These are phyloP conservation scores for Centruroides vittatus DNA, from an alignment of 1,140 invertebrate genomes.

Conservation along the genomic window DNA sequence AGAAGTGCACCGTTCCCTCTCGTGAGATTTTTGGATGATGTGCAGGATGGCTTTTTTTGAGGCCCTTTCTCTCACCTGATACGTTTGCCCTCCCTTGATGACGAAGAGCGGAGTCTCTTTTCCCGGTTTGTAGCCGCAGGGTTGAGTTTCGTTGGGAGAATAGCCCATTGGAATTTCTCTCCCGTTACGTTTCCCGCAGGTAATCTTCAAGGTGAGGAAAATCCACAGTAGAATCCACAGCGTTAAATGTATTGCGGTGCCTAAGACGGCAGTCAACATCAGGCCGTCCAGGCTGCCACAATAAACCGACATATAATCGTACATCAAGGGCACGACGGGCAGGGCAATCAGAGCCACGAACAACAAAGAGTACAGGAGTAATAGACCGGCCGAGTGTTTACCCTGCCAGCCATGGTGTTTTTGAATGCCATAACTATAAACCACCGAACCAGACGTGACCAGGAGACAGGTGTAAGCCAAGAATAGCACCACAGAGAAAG, in stretches of 20 bases:
- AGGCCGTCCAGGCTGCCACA: slow-evolving; percentile 52
- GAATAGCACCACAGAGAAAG: slow-evolving; percentile 40
- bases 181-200: neutral
- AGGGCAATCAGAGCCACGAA: slow-evolving; percentile 55
- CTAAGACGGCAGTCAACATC: slow-evolving; percentile 46
- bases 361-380: slow-evolving; percentile 59
- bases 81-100: slow-evolving; percentile 51
- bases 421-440: slow-evolving; percentile 64
- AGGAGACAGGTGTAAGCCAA: slow-evolving; percentile 48
- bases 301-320: slow-evolving; percentile 62
- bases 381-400: slow-evolving; percentile 48
- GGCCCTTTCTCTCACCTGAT: slow-evolving; percentile 45
- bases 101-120: slow-evolving; percentile 43
- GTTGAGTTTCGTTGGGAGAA: no score
- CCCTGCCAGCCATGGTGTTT: slow-evolving; percentile 37
- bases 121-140: neutral
- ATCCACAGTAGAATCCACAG: slow-evolving; percentile 59
- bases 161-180: neutral
- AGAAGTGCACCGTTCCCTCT: slow-evolving; percentile 24
- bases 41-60: slow-evolving; percentile 53
- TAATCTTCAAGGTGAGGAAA: slow-evolving; percentile 51
- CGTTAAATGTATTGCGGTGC: slow-evolving; percentile 49
- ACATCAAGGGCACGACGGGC: slow-evolving; percentile 55
- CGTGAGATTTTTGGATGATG: slow-evolving; percentile 43
- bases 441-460: slow-evolving; percentile 55